Conservation (phyloP, 2,113 vertebrate species). For the Apodemus speciosus region DNA sequence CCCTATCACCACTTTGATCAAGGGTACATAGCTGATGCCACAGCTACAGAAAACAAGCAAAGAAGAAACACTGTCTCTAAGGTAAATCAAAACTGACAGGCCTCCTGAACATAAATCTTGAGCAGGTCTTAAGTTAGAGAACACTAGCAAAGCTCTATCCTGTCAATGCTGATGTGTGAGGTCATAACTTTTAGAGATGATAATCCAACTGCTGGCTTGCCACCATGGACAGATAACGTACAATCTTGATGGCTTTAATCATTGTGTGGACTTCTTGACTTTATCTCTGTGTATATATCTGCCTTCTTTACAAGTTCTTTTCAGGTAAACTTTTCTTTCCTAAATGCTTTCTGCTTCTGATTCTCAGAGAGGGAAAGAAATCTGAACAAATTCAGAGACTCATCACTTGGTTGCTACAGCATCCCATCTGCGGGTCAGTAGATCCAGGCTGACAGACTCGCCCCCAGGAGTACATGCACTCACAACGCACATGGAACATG, state of each 20-base stretch:
- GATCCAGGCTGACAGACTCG: background rate
- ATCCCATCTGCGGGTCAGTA: background rate
- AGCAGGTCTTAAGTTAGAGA: conserved; percentile 42
- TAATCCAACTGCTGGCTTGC: background rate
- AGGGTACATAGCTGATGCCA: background rate
- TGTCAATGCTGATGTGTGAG: background rate
- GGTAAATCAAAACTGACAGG: conserved; percentile 32
- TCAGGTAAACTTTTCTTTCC: conserved; percentile 43
- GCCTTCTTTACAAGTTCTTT: background rate
- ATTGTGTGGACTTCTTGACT: background rate
- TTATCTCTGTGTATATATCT: background rate
- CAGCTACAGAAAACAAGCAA: background rate
- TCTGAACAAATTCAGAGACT: background rate
- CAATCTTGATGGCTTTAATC: background rate
- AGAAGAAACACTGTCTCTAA: conserved; percentile 5
- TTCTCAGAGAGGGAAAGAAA: conserved; percentile 32
- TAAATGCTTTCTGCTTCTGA: conserved; percentile 51
- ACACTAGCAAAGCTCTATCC: background rate
- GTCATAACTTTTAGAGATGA: background rate
- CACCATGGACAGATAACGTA: background rate
- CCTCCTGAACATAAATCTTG: background rate
- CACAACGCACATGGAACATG: background rate
- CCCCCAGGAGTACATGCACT: background rate
- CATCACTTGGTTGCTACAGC: background rate
- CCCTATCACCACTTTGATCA: background rate